These are phyloP conservation scores for Villa cingulata DNA, from an alignment of 2,888 invertebrate species.

Conservation along the genomic window DNA sequence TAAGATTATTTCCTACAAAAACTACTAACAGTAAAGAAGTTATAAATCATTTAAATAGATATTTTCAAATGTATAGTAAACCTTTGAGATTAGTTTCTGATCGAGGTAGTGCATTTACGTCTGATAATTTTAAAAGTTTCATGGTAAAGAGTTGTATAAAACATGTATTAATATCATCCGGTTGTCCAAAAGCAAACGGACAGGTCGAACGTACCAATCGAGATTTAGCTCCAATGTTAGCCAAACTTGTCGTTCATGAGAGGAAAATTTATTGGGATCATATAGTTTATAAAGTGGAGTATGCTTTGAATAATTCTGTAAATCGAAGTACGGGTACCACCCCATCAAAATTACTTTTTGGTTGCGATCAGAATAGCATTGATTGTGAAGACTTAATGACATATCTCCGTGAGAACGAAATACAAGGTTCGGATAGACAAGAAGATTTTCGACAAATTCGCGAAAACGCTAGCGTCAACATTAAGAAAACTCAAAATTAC, in stretches of 20 bases:
- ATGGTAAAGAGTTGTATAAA: conserved; percentile 7
- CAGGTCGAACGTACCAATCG: conserved; percentile 18
- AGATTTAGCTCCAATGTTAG: conserved; percentile 13
- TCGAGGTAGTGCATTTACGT: background rate
- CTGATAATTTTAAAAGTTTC: conserved; percentile 13
- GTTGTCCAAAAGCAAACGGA: conserved; percentile 16
- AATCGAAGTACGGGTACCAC: conserved; percentile 17
- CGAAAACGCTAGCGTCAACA: too few species aligned
- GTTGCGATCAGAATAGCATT: conserved; percentile 18
- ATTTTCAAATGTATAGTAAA: background rate
- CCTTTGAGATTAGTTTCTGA: background rate
- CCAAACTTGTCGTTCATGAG: conserved; percentile 4
- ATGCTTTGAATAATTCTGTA: conserved; percentile 19
- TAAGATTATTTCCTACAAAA: background rate
- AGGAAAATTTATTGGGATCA: conserved; percentile 2
- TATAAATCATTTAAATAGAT: background rate
- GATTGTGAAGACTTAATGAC: too few species aligned
- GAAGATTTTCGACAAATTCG: too few species aligned
- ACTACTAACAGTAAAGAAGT: background rate
- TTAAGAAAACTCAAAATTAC: too few species aligned
- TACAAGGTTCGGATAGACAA: too few species aligned
- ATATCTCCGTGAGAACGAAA: too few species aligned
- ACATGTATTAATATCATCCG: conserved; percentile 13
- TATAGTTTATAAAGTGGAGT: conserved; percentile 15
- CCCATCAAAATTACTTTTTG: conserved; percentile 20